Base-by-base conservation (phyloP, 2,888 invertebrate genomes). In the Drosophila barbarae region DNA sequence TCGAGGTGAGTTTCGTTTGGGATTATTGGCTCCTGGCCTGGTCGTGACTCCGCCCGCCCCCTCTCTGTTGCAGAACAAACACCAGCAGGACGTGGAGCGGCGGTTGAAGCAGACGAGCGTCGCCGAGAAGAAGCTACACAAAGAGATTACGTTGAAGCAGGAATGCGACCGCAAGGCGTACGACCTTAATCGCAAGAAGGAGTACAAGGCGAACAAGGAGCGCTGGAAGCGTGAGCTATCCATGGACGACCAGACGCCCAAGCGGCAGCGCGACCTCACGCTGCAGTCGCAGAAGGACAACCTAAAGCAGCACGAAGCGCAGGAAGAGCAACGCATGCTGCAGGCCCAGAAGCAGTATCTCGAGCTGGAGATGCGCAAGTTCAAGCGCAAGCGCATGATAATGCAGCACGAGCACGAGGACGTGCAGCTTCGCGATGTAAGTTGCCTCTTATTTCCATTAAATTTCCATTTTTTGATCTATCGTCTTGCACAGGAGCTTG, bases 151-250 rank as follows among this genome's bases (percentile, higher is more conserved):
- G 42, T 91, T 93, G 78, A 92, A 95, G 77, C 98, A 99, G 87
- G 97, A 98, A 76, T 93, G 94, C 76, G 98, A 99, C 87, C 92
- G 96, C 72, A 98, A 98, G 89, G 94, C 94, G 70, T 96, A 97
- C 89, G 95, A 96, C 88, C 91, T 95, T 77, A 96, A 96, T 88
- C 96, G 98, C 90, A 97, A 98, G 91, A 95, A 96, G 90, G 98
- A 99, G 90, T 99, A 99, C 91, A 96, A 96, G 91, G 95, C 95
- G 52, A 98, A 95, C 89, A 99, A 98, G 90, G 99, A 99, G 88
- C 91, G 97, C 80, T 97, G 98, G 95, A 99, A 98, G 93, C 93
- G 95, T 83, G 97, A 97, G 88, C 91, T 97, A 73, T 96, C 95
- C 47, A 94, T 95, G 91, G 96, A 97, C 88, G 97, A 97, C 89